Evolutionary conservation across 1,140 invertebrate genomes (phyloP).

Genomic region (Vanessa atalanta): DNA sequence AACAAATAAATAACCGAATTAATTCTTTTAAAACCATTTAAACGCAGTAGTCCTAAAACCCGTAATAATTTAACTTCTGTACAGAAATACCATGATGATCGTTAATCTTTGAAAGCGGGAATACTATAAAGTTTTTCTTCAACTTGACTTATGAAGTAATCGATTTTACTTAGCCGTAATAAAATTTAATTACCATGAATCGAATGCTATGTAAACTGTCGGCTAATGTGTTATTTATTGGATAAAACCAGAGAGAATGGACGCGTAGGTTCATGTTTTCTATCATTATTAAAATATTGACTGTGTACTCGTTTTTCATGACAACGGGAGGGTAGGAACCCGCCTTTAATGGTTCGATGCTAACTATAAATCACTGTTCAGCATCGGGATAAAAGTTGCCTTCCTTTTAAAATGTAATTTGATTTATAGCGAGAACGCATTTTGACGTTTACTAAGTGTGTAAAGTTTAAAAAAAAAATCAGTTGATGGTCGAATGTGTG

Average conservation of each 20-base stretch:
- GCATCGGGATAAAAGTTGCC: neutral
- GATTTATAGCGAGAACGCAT: neutral
- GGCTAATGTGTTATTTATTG: slow-evolving; percentile 65
- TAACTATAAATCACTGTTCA: slow-evolving; percentile 29
- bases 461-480: no score
- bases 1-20: slow-evolving; percentile 13
- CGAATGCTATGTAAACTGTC: slow-evolving; percentile 37
- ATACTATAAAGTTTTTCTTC: slow-evolving; percentile 8
- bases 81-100: neutral
- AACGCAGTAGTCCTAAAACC: slow-evolving; percentile 12
- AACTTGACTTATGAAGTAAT: slow-evolving; percentile 47
- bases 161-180: slow-evolving; percentile 62
- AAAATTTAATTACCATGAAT: slow-evolving; percentile 64
- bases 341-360: slow-evolving; percentile 14
- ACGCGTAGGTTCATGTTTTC: slow-evolving; percentile 33
- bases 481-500: no score
- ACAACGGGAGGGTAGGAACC: slow-evolving; percentile 5
- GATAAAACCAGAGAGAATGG: slow-evolving; percentile 33
- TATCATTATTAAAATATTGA: slow-evolving; percentile 50
- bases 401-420: neutral
- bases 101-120: slow-evolving; percentile 12
- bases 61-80: slow-evolving; percentile 18
- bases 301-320: slow-evolving; percentile 21
- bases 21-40: neutral
- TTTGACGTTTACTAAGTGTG: neutral